phyloP scores from a whole-genome alignment of 2,888 invertebrate genomes.

The Agapostemon virescens region DNA sequence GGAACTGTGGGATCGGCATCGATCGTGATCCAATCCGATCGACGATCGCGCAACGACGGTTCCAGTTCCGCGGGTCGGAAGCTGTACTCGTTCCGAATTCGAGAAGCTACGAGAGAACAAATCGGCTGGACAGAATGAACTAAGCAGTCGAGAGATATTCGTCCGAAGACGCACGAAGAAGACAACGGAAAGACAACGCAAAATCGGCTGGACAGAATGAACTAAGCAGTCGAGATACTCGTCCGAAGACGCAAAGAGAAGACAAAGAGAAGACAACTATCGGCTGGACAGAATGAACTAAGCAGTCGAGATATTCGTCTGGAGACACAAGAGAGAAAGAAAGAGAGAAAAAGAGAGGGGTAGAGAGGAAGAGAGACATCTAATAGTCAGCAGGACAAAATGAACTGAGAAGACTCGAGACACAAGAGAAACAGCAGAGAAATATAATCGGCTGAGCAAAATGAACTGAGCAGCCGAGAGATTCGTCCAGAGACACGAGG shows the following conservation, averaged over 20 bases:
- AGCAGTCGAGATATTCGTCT: not conserved
- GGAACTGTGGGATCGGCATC: conserved; percentile 6
- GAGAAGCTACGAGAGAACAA: not conserved
- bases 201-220: too few relatives aligned
- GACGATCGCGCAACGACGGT: not conserved
- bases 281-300: not conserved
- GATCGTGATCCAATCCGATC: not conserved
- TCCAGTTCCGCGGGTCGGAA: not conserved
- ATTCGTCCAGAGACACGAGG: too few relatives aligned
- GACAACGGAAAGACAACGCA: too few relatives aligned
- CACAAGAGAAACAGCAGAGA: too few relatives aligned
- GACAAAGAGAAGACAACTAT: too few relatives aligned
- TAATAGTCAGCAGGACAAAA: too few relatives aligned
- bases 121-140: not conserved
- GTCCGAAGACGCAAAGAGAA: too few relatives aligned
- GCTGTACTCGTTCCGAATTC: not conserved
- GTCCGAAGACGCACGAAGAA: not conserved
- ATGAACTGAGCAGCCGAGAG: too few relatives aligned
- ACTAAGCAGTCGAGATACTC: too few relatives aligned
- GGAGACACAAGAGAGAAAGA: not conserved
- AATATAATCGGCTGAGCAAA: too few relatives aligned
- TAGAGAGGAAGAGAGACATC: not conserved
- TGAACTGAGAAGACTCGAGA: too few relatives aligned
- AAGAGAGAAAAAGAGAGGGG: not conserved
- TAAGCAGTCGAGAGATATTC: not conserved